Conservation (phyloP, 2,113 vertebrate species). For the Chroicocephalus ridibundus region DNA sequence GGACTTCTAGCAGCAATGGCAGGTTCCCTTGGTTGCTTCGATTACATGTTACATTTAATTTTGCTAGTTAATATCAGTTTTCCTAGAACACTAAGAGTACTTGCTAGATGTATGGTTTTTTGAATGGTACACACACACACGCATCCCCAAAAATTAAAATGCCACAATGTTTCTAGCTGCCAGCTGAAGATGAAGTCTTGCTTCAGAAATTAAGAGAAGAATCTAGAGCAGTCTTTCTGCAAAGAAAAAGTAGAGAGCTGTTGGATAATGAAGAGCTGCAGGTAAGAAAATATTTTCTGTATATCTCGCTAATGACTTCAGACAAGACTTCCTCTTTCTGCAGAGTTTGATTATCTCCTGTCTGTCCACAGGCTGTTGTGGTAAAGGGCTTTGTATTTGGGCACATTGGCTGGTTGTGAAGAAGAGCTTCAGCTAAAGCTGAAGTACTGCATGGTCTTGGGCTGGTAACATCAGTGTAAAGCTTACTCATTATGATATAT, state of each 20-base stretch:
- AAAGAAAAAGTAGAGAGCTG: constrained; percentile 96
- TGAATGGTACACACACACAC: not conserved
- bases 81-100: not conserved
- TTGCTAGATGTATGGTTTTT: not conserved
- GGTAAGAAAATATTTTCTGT: constrained; percentile 69
- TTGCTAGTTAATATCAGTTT: no score
- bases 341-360: not conserved
- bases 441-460: not conserved
- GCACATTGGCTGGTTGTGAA: not conserved
- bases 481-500: fast-evolving
- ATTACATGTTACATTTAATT: no score
- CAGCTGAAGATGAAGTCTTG: constrained; percentile 94
- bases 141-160: not conserved
- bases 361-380: not conserved
- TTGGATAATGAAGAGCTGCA: constrained; percentile 97
- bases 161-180: constrained; percentile 76
- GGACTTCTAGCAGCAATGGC: no score
- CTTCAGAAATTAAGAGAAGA: constrained; percentile 97
- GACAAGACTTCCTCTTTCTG: not conserved
- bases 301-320: not conserved
- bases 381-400: not conserved
- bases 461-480: not conserved
- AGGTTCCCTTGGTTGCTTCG: no score
- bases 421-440: not conserved
- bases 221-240: constrained; percentile 95